These are phyloP conservation scores for Neodiprion fabricii DNA, from an alignment of 1,140 invertebrate species.

Conservation along the genomic window DNA sequence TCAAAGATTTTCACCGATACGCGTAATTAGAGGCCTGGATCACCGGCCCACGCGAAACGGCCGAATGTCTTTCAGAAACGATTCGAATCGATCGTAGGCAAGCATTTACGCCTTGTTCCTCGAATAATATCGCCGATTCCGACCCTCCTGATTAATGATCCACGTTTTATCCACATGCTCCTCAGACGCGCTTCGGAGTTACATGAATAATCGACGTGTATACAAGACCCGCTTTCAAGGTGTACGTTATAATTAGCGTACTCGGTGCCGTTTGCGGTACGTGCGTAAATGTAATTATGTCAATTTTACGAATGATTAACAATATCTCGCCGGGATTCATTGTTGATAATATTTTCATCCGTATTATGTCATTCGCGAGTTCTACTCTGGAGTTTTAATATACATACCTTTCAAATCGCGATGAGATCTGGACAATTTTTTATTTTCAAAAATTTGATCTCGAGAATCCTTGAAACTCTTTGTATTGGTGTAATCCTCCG, in stretches of 20 bases:
- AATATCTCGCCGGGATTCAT: neutral
- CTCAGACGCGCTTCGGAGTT: neutral
- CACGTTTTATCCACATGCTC: neutral
- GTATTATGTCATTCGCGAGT: neutral
- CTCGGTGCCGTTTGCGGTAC: neutral
- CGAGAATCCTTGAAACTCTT: neutral
- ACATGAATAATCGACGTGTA: neutral
- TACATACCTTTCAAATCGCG: neutral
- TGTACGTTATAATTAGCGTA: neutral
- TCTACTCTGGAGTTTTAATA: neutral
- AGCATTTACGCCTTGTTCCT: too few species aligned
- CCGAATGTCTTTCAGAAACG: too few species aligned
- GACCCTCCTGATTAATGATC: neutral
- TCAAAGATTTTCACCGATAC: too few species aligned
- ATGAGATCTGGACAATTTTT: neutral
- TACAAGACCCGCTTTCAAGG: neutral
- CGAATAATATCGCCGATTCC: too few species aligned
- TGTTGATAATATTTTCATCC: neutral
- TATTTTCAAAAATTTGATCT: neutral
- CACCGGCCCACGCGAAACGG: too few species aligned
- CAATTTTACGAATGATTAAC: neutral
- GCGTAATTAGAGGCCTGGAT: too few species aligned
- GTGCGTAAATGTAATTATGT: neutral
- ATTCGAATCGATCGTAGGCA: too few species aligned
- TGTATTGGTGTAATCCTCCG: too few species aligned